Evolutionary conservation across 2,797 vertebrate species (phyloP).

Genomic region (Gallinago solitaria): DNA sequence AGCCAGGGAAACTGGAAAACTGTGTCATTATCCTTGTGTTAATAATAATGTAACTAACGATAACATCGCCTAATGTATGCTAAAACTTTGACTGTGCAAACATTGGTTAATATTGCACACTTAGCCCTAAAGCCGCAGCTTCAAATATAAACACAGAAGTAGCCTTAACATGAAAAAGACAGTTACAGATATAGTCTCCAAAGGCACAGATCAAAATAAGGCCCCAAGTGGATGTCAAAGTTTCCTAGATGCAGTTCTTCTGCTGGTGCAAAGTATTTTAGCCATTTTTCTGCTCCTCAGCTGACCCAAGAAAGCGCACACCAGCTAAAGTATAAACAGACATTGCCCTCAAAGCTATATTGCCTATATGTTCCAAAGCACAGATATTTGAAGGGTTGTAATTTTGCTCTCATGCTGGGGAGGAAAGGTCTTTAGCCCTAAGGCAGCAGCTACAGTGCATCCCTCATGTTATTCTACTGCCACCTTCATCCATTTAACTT

Average conservation of each 20-base stretch:
- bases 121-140: background rate
- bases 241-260: background rate
- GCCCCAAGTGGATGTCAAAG: background rate
- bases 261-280: background rate
- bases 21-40: background rate
- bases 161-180: background rate
- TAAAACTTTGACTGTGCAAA: slow-evolving; percentile 20
- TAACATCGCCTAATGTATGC: background rate
- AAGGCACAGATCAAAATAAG: background rate
- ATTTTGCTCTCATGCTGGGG: background rate
- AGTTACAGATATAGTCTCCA: background rate
- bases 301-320: background rate
- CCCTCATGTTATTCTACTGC: background rate
- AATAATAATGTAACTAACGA: background rate
- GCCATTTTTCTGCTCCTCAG: background rate
- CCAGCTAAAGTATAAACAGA: background rate
- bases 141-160: background rate
- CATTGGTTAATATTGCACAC: background rate
- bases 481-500: background rate
- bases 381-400: background rate
- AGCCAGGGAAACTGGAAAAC: background rate
- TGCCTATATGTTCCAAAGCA: background rate
- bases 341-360: background rate
- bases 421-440: background rate
- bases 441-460: background rate